These are phyloP conservation scores for Intellagama lesueurii DNA, from an alignment of 2,797 vertebrate genomes.

Conservation along the genomic window DNA sequence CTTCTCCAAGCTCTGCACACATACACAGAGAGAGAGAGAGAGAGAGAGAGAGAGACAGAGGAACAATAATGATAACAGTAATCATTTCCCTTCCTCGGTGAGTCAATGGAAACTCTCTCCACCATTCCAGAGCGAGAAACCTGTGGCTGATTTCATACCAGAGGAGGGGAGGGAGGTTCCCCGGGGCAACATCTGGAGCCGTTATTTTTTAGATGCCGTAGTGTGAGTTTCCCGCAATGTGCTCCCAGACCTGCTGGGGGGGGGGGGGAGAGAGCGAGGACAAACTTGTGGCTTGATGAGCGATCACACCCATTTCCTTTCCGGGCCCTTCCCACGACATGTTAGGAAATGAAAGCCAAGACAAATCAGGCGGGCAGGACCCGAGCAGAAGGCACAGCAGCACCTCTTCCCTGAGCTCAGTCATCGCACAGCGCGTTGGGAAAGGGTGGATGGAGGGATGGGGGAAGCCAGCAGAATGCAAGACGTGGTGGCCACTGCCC, in stretches of 20 bases:
- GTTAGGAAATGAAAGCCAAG: slow-evolving; percentile 88
- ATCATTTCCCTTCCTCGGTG: fast-evolving
- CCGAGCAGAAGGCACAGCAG: slow-evolving; percentile 55
- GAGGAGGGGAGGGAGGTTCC: background rate
- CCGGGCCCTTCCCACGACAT: slow-evolving; percentile 94
- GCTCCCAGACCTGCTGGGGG: slow-evolving; percentile 18
- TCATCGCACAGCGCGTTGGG: slow-evolving; percentile 1
- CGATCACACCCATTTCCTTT: slow-evolving; percentile 94
- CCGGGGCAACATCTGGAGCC: slow-evolving; percentile 13
- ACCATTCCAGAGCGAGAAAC: background rate
- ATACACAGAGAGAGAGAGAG: no score
- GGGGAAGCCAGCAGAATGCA: background rate
- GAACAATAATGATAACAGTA: background rate
- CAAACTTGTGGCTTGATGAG: slow-evolving; percentile 66
- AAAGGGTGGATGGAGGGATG: background rate
- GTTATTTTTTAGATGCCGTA: slow-evolving; percentile 1
- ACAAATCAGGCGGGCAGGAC: slow-evolving; percentile 73
- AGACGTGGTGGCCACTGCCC: slow-evolving; percentile 69
- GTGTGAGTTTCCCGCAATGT: background rate
- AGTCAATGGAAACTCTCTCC: background rate
- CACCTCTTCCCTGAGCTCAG: slow-evolving; percentile 20
- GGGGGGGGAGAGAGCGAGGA: slow-evolving; percentile 24
- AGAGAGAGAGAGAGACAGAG: no score
- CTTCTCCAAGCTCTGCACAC: no score
- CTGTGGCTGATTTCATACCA: fast-evolving